Conservation (phyloP, 2,113 vertebrate genomes). For the Callocephalon fimbriatum region DNA sequence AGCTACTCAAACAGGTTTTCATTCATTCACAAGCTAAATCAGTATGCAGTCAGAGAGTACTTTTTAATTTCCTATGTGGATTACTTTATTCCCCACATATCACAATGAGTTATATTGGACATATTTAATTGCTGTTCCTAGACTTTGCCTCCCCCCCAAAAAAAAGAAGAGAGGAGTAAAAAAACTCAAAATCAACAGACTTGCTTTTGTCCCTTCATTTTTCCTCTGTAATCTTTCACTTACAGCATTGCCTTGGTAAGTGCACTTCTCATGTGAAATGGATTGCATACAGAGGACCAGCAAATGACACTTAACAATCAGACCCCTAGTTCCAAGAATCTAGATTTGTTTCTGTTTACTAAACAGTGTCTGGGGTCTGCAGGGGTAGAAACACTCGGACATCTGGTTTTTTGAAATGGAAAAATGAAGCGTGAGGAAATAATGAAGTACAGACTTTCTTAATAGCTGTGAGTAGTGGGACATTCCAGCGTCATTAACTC, state of each 20-base stretch:
- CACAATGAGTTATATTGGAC: not conserved
- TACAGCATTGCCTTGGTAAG: not conserved
- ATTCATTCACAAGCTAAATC: not conserved
- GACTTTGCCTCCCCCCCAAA: not conserved
- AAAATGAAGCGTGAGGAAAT: constrained; percentile 67
- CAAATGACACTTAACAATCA: not conserved
- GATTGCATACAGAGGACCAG: not conserved
- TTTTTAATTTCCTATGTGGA: not conserved
- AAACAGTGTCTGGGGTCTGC: constrained; percentile 65
- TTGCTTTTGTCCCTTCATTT: not conserved
- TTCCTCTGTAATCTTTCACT: not conserved
- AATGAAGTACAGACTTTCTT: constrained; percentile 58
- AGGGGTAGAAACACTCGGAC: constrained; percentile 46
- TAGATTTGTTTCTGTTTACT: constrained; percentile 69
- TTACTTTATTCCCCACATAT: not conserved
- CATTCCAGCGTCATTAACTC: constrained; percentile 18
- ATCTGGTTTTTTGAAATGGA: constrained; percentile 74
- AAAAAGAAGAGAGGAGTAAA: not conserved
- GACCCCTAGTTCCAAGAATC: constrained; percentile 19
- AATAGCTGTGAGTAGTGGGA: constrained; percentile 43
- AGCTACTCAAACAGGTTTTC: not conserved
- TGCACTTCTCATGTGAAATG: constrained; percentile 26
- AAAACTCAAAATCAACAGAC: not conserved
- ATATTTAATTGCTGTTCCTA: not conserved
- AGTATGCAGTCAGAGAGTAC: not conserved